phyloP scores from a whole-genome alignment of 2,888 invertebrate genomes.

The Busseola fusca region DNA sequence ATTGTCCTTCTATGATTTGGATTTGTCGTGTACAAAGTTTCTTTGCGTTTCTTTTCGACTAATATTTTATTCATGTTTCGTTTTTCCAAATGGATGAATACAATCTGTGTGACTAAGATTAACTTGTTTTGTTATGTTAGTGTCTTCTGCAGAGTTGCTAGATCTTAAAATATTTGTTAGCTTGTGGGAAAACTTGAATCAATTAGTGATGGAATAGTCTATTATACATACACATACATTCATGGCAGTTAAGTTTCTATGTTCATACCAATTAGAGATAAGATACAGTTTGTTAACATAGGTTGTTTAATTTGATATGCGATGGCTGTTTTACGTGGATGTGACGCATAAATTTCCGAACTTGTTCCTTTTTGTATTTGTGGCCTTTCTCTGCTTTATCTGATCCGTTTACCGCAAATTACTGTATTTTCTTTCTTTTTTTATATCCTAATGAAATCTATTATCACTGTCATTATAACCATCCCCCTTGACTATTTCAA shows the following conservation, averaged over 20 bases:
- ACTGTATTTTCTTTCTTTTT: not conserved
- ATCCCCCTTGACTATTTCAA: not conserved
- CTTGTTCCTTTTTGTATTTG: not conserved
- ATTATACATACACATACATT: not conserved
- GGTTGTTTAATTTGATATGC: not conserved
- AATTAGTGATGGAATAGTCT: not conserved
- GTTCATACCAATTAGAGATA: not conserved
- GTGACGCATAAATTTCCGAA: not conserved
- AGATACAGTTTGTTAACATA: not conserved
- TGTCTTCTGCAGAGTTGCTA: not conserved
- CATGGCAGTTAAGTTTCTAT: not conserved
- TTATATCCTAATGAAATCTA: not conserved
- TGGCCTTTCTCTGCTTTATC: not conserved
- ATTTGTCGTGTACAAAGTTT: constrained; percentile 35
- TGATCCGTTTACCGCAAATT: not conserved
- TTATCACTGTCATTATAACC: not conserved
- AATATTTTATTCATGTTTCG: constrained; percentile 36
- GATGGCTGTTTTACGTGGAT: not conserved
- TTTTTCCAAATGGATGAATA: constrained; percentile 18
- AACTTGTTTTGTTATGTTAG: constrained; percentile 1
- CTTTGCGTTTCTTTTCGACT: constrained; percentile 11
- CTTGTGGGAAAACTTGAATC: not conserved
- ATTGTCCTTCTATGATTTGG: constrained; percentile 43
- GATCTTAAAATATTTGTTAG: not conserved
- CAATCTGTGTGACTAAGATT: constrained; percentile 1